Evolutionary conservation across 2,113 vertebrate genomes (phyloP).

Genomic region (Tonatia bakeri): DNA sequence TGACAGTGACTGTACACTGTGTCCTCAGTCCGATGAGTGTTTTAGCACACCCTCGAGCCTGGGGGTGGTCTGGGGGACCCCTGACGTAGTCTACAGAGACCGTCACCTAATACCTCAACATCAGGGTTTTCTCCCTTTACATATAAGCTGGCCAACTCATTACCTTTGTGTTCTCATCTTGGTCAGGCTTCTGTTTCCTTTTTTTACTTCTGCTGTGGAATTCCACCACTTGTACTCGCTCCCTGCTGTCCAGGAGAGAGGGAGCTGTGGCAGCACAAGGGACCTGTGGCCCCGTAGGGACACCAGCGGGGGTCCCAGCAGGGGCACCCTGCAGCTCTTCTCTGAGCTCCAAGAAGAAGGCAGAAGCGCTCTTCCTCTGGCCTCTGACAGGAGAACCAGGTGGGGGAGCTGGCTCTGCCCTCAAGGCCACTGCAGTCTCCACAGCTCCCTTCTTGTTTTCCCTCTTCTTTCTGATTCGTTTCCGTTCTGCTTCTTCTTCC

Average conservation of each 20-base stretch:
- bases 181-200: conserved; percentile 43
- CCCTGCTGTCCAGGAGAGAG: not conserved
- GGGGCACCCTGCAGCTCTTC: conserved; percentile 49
- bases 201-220: conserved; percentile 85
- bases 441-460: not conserved
- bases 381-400: not conserved
- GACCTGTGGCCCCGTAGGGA: not conserved
- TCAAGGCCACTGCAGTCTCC: accelerated
- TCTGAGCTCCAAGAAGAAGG: conserved; percentile 71
- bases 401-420: not conserved
- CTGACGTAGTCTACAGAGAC: not conserved
- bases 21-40: not conserved
- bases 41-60: not conserved
- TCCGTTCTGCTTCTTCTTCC: conserved; percentile 22
- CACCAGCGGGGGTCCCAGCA: not conserved
- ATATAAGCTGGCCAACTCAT: not conserved
- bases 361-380: conserved; percentile 48
- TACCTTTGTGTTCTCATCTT: conserved; percentile 59
- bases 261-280: not conserved
- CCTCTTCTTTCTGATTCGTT: conserved; percentile 45
- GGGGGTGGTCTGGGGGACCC: not conserved
- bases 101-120: accelerated
- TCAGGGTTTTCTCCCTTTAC: not conserved
- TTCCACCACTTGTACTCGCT: conserved; percentile 81
- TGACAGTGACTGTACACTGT: not conserved